A percentile compares a stretch with the other conserved stretches of the same genome.
Conservation (phyloP, 2,113 vertebrate species). For the Eptesicus fuscus region DNA sequence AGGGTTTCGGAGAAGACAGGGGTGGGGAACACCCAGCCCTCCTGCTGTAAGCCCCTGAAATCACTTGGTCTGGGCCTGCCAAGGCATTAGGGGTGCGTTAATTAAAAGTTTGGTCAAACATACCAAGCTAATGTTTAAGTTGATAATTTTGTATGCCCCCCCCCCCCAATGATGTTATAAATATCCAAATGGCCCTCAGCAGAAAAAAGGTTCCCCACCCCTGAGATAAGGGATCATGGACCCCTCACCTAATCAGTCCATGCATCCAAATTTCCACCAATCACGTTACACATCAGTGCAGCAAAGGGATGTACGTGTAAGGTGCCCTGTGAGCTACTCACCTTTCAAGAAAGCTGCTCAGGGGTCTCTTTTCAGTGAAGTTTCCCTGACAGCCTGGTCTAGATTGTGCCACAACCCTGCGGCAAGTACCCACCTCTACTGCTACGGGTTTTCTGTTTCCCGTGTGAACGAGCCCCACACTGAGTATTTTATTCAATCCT, state of each 20-base stretch:
- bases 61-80: no score
- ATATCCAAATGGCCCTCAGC: no score
- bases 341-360: neutral
- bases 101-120: no score
- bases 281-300: neutral
- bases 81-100: no score
- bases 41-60: no score
- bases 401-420: neutral
- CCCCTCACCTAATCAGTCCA: neutral
- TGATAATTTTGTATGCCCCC: no score
- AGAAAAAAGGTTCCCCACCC: no score
- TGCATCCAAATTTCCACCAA: constrained; percentile 8
- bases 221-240: neutral
- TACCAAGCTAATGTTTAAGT: no score
- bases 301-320: neutral
- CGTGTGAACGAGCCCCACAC: neutral
- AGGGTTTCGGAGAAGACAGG: neutral
- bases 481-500: neutral
- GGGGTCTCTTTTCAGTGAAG: neutral
- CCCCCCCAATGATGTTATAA: no score
- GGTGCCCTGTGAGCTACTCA: neutral
- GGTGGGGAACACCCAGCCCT: no score
- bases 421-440: neutral
- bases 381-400: neutral
- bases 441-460: neutral